Percentiles rank a stretch among this genome's conserved stretches.
Evolutionary conservation across 2,888 invertebrate genomes (phyloP).

Genomic region (Yponomeuta evonymella): DNA sequence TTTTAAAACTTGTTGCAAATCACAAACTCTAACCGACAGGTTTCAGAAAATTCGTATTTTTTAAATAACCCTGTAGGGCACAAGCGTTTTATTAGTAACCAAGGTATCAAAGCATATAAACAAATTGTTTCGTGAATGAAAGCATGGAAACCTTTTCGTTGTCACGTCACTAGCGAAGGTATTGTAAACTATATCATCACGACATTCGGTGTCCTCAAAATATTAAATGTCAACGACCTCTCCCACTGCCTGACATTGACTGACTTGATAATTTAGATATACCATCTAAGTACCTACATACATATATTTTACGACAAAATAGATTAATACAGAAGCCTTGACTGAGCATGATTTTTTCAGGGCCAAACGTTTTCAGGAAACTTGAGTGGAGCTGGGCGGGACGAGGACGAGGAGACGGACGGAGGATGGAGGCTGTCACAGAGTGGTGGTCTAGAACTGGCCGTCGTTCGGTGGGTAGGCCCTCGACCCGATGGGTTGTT

Average conservation of each 20-base stretch:
- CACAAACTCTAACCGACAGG: no score
- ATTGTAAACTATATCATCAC: not conserved
- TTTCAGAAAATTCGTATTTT: no score
- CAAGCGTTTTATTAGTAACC: no score
- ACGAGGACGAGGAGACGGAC: no score
- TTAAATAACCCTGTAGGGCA: no score
- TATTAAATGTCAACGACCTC: not conserved
- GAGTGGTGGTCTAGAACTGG: no score
- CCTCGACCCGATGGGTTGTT: no score
- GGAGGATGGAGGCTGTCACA: no score
- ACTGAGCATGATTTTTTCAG: no score
- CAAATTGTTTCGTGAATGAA: not conserved
- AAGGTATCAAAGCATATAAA: not conserved
- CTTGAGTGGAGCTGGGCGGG: no score
- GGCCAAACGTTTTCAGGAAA: not conserved
- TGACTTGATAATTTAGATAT: slow-evolving; percentile 6
- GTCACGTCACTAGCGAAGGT: not conserved
- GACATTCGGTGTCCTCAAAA: slow-evolving; percentile 4
- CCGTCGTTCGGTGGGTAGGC: no score
- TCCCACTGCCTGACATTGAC: slow-evolving; percentile 2
- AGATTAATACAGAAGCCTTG: not conserved
- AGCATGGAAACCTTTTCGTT: not conserved
- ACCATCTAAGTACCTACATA: not conserved
- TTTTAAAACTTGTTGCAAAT: no score
- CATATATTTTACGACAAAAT: not conserved